A percentile compares a stretch with the other conserved stretches of the same genome.
These are phyloP conservation scores for Lycaena phlaeas DNA, from an alignment of 2,888 invertebrate species.

Conservation along the genomic window DNA sequence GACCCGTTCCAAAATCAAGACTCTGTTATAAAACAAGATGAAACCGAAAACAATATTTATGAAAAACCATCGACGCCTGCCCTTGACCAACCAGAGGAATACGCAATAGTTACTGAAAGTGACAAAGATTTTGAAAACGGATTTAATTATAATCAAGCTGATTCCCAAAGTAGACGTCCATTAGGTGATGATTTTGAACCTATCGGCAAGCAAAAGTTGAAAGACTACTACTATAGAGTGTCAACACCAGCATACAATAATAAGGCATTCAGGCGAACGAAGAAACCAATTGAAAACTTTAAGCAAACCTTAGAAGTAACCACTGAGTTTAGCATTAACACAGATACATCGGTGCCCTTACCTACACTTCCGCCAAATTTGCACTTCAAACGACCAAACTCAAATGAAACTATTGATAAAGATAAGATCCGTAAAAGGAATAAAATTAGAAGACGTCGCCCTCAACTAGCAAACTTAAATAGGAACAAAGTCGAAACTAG, in stretches of 20 bases:
- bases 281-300: slow-evolving; percentile 43
- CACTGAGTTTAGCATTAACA: slow-evolving; percentile 27
- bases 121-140: slow-evolving; percentile 56
- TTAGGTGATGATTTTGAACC: slow-evolving; percentile 62
- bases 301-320: slow-evolving; percentile 30
- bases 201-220: slow-evolving; percentile 54
- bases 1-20: slow-evolving; percentile 36
- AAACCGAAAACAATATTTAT: slow-evolving; percentile 30
- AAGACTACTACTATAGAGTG: slow-evolving; percentile 62
- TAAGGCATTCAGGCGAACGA: slow-evolving; percentile 45
- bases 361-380: slow-evolving; percentile 61
- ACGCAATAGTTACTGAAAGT: slow-evolving; percentile 55
- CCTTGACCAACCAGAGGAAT: slow-evolving; percentile 50
- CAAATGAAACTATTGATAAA: slow-evolving; percentile 36
- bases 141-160: slow-evolving; percentile 50
- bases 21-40: slow-evolving; percentile 37
- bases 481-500: slow-evolving; percentile 41
- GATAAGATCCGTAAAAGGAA: slow-evolving; percentile 56
- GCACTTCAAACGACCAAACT: slow-evolving; percentile 57
- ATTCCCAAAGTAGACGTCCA: slow-evolving; percentile 62
- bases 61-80: slow-evolving; percentile 39
- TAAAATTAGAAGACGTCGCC: slow-evolving; percentile 61
- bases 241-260: slow-evolving; percentile 53
- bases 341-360: slow-evolving; percentile 42
- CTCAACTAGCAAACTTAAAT: slow-evolving; percentile 42